Evolutionary conservation across 2,888 invertebrate species (phyloP).

Genomic region (Sinotaia quadrata): DNA sequence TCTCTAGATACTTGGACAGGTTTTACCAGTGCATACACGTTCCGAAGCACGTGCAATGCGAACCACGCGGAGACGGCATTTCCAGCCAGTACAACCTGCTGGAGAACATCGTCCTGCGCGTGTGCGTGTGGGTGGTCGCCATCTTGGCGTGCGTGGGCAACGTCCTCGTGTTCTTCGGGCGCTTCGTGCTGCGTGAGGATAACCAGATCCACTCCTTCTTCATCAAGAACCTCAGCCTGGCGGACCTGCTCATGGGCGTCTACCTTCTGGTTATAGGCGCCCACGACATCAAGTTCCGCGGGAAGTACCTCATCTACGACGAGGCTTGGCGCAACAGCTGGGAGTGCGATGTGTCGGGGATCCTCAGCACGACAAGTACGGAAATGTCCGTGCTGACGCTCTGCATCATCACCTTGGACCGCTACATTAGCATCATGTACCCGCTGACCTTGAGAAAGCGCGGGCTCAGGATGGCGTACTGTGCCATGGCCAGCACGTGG

Average conservation of each 20-base stretch:
- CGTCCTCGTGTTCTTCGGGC: slow-evolving; percentile 72
- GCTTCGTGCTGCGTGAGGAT: slow-evolving; percentile 74
- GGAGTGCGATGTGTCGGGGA: slow-evolving; percentile 77
- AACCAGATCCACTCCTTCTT: slow-evolving; percentile 73
- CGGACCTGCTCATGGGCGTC: slow-evolving; percentile 79
- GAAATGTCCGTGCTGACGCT: slow-evolving; percentile 49
- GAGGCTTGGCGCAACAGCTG: slow-evolving; percentile 77
- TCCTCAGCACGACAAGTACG: slow-evolving; percentile 63
- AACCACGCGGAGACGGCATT: slow-evolving; percentile 48
- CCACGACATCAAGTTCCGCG: slow-evolving; percentile 75
- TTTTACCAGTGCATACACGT: slow-evolving; percentile 47
- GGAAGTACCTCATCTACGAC: slow-evolving; percentile 77
- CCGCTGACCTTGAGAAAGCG: slow-evolving; percentile 42
- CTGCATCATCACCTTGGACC: slow-evolving; percentile 45
- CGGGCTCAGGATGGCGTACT: slow-evolving; percentile 39
- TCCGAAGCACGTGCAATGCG: slow-evolving; percentile 36
- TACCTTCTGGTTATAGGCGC: slow-evolving; percentile 78
- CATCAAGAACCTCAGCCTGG: slow-evolving; percentile 78
- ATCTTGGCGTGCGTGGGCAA: slow-evolving; percentile 77
- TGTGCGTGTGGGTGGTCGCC: slow-evolving; percentile 79
- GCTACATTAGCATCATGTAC: slow-evolving; percentile 48
- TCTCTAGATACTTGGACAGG: slow-evolving; percentile 46
- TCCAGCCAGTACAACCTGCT: slow-evolving; percentile 48
- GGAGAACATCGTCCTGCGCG: slow-evolving; percentile 48
- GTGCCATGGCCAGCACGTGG: slow-evolving; percentile 44